These are phyloP conservation scores for Amitus sp. DNA, from an alignment of 2,888 invertebrate genomes.

Conservation along the genomic window DNA sequence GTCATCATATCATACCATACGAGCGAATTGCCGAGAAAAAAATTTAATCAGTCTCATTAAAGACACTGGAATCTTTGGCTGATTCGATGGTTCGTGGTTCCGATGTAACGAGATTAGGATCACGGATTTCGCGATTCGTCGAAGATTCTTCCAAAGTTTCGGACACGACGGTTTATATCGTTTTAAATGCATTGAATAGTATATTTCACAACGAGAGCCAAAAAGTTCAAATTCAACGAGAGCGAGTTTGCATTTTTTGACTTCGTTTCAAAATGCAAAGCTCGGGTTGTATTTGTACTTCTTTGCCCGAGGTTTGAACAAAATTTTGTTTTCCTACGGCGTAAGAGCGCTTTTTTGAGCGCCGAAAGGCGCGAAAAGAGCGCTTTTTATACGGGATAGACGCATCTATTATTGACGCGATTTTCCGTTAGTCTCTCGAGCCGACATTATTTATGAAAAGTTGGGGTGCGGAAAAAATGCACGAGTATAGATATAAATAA, in stretches of 20 bases:
- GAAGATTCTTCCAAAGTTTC: background rate
- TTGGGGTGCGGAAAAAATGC: too few species aligned
- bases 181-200: background rate
- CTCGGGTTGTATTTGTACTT: too few species aligned
- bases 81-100: background rate
- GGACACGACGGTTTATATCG: background rate
- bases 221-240: too few species aligned
- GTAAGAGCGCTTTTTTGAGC: too few species aligned
- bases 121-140: too few species aligned
- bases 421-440: background rate
- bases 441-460: background rate
- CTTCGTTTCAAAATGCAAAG: too few species aligned
- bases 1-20: constrained; percentile 4
- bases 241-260: too few species aligned
- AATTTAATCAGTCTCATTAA: background rate
- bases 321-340: too few species aligned
- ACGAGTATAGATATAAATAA: too few species aligned
- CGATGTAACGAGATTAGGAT: background rate
- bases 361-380: too few species aligned
- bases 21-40: constrained; percentile 24
- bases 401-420: background rate
- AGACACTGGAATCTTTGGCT: background rate
- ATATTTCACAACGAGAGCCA: too few species aligned
- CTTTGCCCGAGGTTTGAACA: too few species aligned
- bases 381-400: background rate